Base-by-base conservation (phyloP, 2,113 vertebrate genomes). In the Bostrychus sinensis region DNA sequence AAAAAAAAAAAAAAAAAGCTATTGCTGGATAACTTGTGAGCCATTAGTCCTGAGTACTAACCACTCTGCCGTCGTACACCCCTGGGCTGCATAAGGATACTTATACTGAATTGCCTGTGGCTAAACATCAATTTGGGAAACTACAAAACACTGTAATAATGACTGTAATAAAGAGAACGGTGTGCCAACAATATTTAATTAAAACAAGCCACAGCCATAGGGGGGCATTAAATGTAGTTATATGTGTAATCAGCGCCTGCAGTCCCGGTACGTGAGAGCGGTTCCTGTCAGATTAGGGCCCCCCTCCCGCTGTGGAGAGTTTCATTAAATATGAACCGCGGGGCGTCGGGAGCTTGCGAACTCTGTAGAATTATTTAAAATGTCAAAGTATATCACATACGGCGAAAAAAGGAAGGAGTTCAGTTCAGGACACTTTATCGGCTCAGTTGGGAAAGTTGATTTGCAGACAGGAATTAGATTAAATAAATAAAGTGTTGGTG, bases 161-260 rank as follows among this genome's bases (percentile, higher is more conserved):
- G 57, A 84, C 56, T 32, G 59, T 53, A 83, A 75, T 42, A 73
- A 78, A 57, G 72, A 57, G 32, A 75, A 69, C 43, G 45, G 70
- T 60, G 57, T 62, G 56, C 66, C 74, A 62, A 66, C 54, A 42
- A 55, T 17, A 68, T 80, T 82, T 88, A 78, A 81, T 84, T 77
- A 88, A 77, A 72, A 62, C 74, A 28, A 17, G 19, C 53, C 28
- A 19, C 10, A 58, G 69, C 64, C 78, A 61, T 26, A 16, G 71
- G 67, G 69, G 55, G 62, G 53, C 53, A 66, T 70, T 72, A 70
- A 70, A 75, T 50, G 8, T 39, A 58, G 70, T 64, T 63, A 11
- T 65, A 58, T 78, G 60, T 60, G 64, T 69, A 60, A 58, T 61
- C 55, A 50, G 26, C 14, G 60, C 53, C 71, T 65, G 26, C 43